Percentiles rank a stretch among this genome's conserved stretches.
Conservation (phyloP, 1,140 invertebrate genomes). For the Limonius californicus region DNA sequence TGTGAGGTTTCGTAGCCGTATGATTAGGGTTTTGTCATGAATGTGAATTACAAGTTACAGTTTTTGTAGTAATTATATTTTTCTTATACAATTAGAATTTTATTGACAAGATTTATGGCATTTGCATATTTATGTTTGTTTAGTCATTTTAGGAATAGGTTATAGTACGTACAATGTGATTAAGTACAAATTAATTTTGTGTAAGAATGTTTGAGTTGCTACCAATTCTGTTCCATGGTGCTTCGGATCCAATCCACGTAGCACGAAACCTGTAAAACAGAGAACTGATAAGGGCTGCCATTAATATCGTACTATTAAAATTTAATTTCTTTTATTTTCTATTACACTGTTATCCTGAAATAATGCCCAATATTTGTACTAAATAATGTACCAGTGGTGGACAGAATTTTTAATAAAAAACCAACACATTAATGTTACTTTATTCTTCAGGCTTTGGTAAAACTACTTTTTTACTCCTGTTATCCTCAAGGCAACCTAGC, state of each 20-base stretch:
- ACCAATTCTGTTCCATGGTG: constrained; percentile 8
- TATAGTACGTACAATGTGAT: background rate
- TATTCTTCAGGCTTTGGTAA: too few relatives aligned
- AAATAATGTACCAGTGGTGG: background rate
- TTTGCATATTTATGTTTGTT: background rate
- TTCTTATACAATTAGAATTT: background rate
- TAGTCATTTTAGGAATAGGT: background rate
- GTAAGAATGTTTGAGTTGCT: background rate
- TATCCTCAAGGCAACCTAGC: too few relatives aligned
- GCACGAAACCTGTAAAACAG: constrained; percentile 13
- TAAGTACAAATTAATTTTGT: background rate
- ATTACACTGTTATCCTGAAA: background rate
- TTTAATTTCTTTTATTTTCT: background rate
- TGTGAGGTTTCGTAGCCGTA: too few relatives aligned
- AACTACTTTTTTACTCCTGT: too few relatives aligned
- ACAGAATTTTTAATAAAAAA: background rate
- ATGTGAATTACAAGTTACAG: too few relatives aligned
- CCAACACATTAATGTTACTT: too few relatives aligned
- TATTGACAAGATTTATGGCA: too few relatives aligned
- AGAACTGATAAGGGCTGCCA: background rate
- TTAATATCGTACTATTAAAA: background rate
- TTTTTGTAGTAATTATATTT: too few relatives aligned
- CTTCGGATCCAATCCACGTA: constrained; percentile 17
- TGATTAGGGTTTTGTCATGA: too few relatives aligned
- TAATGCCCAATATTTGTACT: background rate